phyloP scores from a whole-genome alignment of 2,797 vertebrate species.

The Dryobates pubescens region DNA sequence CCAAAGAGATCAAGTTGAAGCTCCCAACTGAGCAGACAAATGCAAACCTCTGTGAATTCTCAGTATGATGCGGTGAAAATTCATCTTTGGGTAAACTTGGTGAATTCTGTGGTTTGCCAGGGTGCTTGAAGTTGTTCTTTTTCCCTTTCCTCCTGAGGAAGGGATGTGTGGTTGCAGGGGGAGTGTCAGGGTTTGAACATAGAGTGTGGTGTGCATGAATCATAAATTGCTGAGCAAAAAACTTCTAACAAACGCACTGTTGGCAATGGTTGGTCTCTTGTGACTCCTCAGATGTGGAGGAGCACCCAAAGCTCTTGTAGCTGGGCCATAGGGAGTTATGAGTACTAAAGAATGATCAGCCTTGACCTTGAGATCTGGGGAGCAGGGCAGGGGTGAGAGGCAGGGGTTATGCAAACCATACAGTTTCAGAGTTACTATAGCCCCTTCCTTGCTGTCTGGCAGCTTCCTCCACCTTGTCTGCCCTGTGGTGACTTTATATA shows the following conservation, averaged over 20 bases:
- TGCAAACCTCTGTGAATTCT: not conserved
- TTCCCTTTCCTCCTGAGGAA: not conserved
- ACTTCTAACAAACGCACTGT: not conserved
- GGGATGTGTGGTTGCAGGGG: not conserved
- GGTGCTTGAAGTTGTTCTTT: not conserved
- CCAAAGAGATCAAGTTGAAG: not conserved
- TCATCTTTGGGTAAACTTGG: not conserved
- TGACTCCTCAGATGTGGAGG: not conserved
- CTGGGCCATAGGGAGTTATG: accelerated
- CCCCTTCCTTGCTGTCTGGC: not conserved
- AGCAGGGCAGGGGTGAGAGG: too few species aligned
- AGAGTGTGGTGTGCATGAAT: accelerated
- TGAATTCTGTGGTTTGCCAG: not conserved
- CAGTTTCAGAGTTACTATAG: not conserved
- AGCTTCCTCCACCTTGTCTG: not conserved
- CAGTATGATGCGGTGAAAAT: not conserved
- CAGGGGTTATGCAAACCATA: not conserved
- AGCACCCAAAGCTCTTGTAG: not conserved
- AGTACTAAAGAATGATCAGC: not conserved
- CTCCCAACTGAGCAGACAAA: not conserved
- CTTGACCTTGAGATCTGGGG: not conserved
- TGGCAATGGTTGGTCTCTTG: not conserved
- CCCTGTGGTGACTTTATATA: not conserved
- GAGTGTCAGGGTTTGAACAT: not conserved
- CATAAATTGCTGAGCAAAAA: not conserved